A percentile compares a stretch with the other conserved stretches of the same genome.
Conservation (phyloP, 2,888 invertebrate genomes). For the Platerodrilus igneus region DNA sequence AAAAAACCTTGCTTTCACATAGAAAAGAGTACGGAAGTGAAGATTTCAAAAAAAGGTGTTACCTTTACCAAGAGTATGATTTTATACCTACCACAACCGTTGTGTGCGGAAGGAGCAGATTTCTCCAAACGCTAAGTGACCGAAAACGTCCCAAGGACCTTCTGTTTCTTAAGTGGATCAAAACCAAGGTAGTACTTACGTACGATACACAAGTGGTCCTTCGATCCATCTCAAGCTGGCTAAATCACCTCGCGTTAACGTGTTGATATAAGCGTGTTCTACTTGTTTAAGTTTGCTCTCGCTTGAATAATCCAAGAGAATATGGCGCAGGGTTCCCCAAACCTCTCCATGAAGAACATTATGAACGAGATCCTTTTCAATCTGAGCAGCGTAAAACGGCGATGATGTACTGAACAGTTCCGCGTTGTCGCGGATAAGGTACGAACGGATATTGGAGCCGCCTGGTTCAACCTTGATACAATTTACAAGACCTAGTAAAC, state of each 20-base stretch:
- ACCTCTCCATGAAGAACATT: slow-evolving; percentile 77
- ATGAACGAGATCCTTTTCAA: slow-evolving; percentile 72
- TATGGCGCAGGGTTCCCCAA: slow-evolving; percentile 87
- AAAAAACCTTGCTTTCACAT: too few species aligned
- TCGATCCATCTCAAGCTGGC: slow-evolving; percentile 92
- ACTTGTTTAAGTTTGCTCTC: slow-evolving; percentile 55
- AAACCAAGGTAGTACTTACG: too few species aligned
- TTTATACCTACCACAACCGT: too few species aligned
- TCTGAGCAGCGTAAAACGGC: slow-evolving; percentile 58
- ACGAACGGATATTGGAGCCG: slow-evolving; percentile 69
- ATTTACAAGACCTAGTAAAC: slow-evolving; percentile 83
- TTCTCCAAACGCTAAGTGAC: too few species aligned
- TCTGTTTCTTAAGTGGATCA: slow-evolving; percentile 30
- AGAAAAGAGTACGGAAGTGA: too few species aligned
- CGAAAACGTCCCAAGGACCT: too few species aligned
- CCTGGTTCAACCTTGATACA: slow-evolving; percentile 88
- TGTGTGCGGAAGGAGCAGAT: too few species aligned
- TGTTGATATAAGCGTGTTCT: slow-evolving; percentile 93
- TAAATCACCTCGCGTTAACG: slow-evolving; percentile 89
- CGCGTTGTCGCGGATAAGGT: slow-evolving; percentile 64
- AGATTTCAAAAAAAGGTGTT: too few species aligned
- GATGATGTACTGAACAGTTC: slow-evolving; percentile 57
- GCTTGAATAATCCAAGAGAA: slow-evolving; percentile 55
- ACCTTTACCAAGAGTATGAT: too few species aligned
- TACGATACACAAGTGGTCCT: slow-evolving; percentile 67